A percentile compares a stretch with the other conserved stretches of the same genome.
phyloP scores from a whole-genome alignment of 2,888 invertebrate species.

The Pycnomerus fuliginosus region DNA sequence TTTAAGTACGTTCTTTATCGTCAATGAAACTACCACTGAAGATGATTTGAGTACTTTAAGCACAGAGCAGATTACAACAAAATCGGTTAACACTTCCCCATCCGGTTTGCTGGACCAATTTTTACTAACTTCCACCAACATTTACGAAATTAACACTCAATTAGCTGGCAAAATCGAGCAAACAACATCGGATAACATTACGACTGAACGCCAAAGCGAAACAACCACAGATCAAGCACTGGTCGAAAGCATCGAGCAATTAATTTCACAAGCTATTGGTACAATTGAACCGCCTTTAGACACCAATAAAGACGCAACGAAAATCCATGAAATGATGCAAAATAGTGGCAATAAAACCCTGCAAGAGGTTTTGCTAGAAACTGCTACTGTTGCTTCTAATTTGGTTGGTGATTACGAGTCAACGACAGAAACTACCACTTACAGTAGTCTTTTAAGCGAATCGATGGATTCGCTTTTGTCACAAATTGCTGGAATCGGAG shows the following conservation, averaged over 20 bases:
- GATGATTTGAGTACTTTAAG: constrained; percentile 26
- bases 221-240: constrained; percentile 38
- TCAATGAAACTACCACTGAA: constrained; percentile 2
- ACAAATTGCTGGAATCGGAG: constrained; percentile 32
- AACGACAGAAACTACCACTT: constrained; percentile 9
- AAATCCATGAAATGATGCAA: constrained; percentile 33
- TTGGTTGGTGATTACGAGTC: constrained; percentile 4
- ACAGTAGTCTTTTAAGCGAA: constrained; percentile 25
- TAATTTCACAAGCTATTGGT: constrained; percentile 44
- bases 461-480: constrained; percentile 42
- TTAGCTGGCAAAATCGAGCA: constrained; percentile 27
- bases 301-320: constrained; percentile 25
- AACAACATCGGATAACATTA: not conserved
- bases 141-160: constrained; percentile 47
- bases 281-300: constrained; percentile 32
- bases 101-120: constrained; percentile 44
- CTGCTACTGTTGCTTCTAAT: constrained; percentile 35
- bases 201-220: constrained; percentile 7
- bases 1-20: constrained; percentile 13
- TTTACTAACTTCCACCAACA: constrained; percentile 42
- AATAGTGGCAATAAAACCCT: constrained; percentile 33
- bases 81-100: constrained; percentile 10
- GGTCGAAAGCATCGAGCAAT: constrained; percentile 44
- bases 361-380: constrained; percentile 31
- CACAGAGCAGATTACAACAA: constrained; percentile 18